Evolutionary conservation across 2,113 vertebrate genomes (phyloP), one percentile per base, ranked within the genome.

Genomic region (Tachysurus vachellii): DNA sequence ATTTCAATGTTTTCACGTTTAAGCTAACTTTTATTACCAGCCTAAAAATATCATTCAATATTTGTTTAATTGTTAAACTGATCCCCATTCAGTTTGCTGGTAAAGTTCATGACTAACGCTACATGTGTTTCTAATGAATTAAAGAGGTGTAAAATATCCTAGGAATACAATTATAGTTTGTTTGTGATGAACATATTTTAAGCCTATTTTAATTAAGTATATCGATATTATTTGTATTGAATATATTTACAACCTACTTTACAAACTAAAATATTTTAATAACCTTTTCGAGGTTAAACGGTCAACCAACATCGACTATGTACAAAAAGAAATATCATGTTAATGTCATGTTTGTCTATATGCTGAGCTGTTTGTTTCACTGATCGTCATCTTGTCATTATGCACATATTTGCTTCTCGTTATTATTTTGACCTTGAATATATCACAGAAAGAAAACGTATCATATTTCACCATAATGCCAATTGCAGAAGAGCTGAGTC

Each of bases 351-450:
- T 73, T 42, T 44, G 28, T 19, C 16, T 19, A 2, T 14, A 5
- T 53, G 73, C 47, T 47, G 73, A 76, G 73, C 73, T 76, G 73
- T 26, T 76, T 50, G 44, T 76, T 76, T 76, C 44, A 47, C 44
- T 23, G 71, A 21, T 26, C 5, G 14, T 26, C 5, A 23, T 47
- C 44, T n/a, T 42, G 31, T 44, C 6, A 14, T 76, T 14, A 12
- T 14, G 23, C 26, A 23, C 73, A 26, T 50, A 12, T 26, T n/a
- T 23, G 44, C 14, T 47, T 76, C 44, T 53, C 44, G 50, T 76
- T 50, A 13, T 13, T 50, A 76, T 76, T n/a, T 76, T 50, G 5
- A 76, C 23, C 23, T 76, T 53, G 12, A 76, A 76, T 44, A 76
- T 14, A 10, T 12, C 10, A n/a, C 1, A 9, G 16, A 17, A 73